phyloP scores from a whole-genome alignment of 1,140 invertebrate genomes.

The Cotesia typhae region DNA sequence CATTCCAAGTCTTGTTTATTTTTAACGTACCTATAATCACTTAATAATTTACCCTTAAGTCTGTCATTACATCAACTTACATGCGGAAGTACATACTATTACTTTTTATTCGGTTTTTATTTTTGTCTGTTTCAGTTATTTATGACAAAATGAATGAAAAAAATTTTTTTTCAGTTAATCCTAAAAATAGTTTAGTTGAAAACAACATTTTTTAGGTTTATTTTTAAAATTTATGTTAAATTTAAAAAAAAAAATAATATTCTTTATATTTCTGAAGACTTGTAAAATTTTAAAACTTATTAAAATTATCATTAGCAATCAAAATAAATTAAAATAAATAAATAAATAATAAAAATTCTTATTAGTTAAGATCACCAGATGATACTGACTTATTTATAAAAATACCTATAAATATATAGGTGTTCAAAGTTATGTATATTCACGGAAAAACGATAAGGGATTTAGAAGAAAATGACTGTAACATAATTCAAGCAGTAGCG shows the following conservation, averaged over 20 bases:
- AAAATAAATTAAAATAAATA: not conserved
- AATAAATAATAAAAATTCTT: not conserved
- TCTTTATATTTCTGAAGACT: too few species aligned
- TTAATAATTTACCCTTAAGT: conserved; percentile 38
- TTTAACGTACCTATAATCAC: conserved; percentile 5
- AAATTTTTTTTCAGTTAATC: too few species aligned
- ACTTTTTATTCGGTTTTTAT: conserved; percentile 40
- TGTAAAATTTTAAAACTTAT: too few species aligned
- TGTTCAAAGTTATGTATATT: not conserved
- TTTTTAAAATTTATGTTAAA: too few species aligned
- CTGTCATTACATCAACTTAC: conserved; percentile 54
- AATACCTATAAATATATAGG: not conserved
- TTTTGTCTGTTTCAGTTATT: not conserved
- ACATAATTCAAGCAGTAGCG: conserved; percentile 9
- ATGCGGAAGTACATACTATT: conserved; percentile 56
- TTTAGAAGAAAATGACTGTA: conserved; percentile 2
- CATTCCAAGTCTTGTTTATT: conserved; percentile 24
- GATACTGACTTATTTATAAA: not conserved
- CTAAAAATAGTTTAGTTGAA: too few species aligned
- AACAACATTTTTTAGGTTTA: not conserved
- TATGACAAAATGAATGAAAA: too few species aligned
- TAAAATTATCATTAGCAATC: too few species aligned
- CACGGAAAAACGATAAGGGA: conserved; percentile 8
- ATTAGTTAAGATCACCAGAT: not conserved
- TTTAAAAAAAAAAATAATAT: too few species aligned